phyloP scores from a whole-genome alignment of 2,888 invertebrate genomes.

The Melieria omissa region DNA sequence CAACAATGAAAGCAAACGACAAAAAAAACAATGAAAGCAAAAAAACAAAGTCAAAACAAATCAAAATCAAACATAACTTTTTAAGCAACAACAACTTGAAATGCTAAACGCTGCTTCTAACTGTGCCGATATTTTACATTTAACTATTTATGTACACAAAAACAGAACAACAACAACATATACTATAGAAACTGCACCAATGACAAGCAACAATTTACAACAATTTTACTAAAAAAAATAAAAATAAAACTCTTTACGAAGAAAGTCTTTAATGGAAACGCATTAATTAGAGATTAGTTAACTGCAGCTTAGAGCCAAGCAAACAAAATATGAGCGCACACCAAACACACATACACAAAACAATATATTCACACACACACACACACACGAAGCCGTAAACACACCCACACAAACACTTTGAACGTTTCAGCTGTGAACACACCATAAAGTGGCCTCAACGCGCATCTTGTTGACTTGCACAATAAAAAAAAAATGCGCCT shows the following conservation, averaged over 20 bases:
- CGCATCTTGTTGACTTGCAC: too few species aligned
- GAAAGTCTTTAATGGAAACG: neutral
- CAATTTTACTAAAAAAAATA: neutral
- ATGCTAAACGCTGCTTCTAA: too few species aligned
- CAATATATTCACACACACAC: neutral
- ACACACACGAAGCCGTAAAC: neutral
- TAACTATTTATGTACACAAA: too few species aligned
- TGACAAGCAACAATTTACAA: too few species aligned
- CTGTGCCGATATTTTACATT: too few species aligned
- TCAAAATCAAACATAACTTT: too few species aligned
- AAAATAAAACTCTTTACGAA: neutral
- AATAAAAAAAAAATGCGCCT: too few species aligned
- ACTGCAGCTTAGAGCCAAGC: neutral
- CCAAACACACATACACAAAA: neutral
- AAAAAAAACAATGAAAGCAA: neutral
- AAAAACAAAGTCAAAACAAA: too few species aligned
- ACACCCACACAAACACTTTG: neutral
- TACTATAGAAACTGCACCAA: too few species aligned
- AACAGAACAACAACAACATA: too few species aligned
- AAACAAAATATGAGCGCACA: neutral
- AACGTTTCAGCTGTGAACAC: slow-evolving; percentile 3
- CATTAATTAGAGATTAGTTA: neutral
- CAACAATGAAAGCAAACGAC: neutral
- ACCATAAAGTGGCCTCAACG: neutral
- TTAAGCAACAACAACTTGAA: too few species aligned